phyloP scores from a whole-genome alignment of 2,797 vertebrate species.

The Parauchenoglanis ngamensis region DNA sequence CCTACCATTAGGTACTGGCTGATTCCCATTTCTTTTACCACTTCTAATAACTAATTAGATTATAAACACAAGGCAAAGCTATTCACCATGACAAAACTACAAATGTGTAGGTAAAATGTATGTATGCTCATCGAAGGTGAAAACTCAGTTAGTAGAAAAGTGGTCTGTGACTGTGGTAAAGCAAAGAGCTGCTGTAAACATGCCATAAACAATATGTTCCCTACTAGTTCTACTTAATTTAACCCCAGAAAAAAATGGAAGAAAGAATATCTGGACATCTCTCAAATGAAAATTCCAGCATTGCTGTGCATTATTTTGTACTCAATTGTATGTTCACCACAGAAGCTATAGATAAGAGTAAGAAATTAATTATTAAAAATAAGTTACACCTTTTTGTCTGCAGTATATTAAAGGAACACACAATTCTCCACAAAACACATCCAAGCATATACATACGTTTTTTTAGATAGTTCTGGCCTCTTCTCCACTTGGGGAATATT shows the following conservation, averaged over 20 bases:
- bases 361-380: background rate
- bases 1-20: background rate
- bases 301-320: background rate
- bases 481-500: slow-evolving; percentile 55
- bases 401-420: background rate
- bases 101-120: background rate
- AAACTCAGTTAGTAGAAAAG: background rate
- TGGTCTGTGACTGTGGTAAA: background rate
- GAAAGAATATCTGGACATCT: background rate
- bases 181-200: background rate
- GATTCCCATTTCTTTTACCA: background rate
- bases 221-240: background rate
- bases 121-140: background rate
- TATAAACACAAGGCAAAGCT: background rate
- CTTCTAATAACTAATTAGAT: background rate
- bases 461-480: slow-evolving; percentile 62
- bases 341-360: background rate
- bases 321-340: background rate
- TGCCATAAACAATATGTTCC: background rate
- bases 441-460: slow-evolving; percentile 62
- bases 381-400: background rate
- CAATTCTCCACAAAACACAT: background rate
- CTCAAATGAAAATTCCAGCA: background rate
- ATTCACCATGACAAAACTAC: background rate
- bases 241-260: background rate